Evolutionary conservation across 2,888 invertebrate species (phyloP), one percentile per base, ranked within the genome.

Genomic region (Cepaea hortensis): DNA sequence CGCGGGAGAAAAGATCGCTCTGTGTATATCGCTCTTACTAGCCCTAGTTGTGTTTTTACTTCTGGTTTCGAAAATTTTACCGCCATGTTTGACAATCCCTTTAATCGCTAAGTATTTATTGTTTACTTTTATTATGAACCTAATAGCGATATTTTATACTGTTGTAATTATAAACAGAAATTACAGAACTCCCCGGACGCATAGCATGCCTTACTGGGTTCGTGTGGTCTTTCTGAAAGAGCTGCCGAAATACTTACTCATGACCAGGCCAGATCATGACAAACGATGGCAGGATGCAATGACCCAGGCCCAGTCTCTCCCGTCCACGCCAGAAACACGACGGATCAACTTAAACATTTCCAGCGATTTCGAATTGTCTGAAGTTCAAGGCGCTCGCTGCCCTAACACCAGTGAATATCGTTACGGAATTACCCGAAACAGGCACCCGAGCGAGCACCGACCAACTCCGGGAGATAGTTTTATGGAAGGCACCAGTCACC

Each of bases 161-260:
- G 99, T 99, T 90, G 97, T 99, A 94, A 99, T 99, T 94, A 99
- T 99, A 94, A 99, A 99, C 95, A 98, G 98, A 97, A 99, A 99
- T 95, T 99, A 99, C 96, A 96, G 99, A 50, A 95, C 98, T 75
- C 99, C 98, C 84, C 96, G 98, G 92, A 99, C 99, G 72, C 99
- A 99, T 95, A 96, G 97, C 95, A 99, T 99, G 99, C 99, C 99
- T 81, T 96, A 97, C 92, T 98, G 98, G 98, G 98, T 98, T 92
- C 96, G 99, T 85, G 96, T 97, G 90, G 97, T 99, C 88, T 99
- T 99, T 95, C 96, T 99, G 76, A 97, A 98, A 95, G 97, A 98
- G 94, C 95, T 99, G 92, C 99, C 99, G 81, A 96, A 97, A 87
- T 96, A 98, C 91, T 95, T 99, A 92, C 96, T 99, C 91, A 99